Percentiles rank a stretch among this genome's conserved stretches.
phyloP scores from a whole-genome alignment of 2,888 invertebrate species.

The Petrolisthes manimaculis region DNA sequence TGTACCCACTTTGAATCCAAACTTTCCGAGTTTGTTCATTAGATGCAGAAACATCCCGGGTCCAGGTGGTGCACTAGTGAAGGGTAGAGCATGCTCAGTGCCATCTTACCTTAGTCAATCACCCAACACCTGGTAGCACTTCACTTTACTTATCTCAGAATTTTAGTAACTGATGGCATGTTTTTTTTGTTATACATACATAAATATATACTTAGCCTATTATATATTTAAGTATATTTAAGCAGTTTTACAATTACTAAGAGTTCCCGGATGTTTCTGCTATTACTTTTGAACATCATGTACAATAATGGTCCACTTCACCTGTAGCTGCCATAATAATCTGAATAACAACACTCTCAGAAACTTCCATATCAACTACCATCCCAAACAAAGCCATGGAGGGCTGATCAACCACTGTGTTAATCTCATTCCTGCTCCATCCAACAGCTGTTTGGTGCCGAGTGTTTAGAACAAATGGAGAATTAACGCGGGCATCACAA shows the following conservation, averaged over 20 bases:
- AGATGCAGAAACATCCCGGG: conserved; percentile 52
- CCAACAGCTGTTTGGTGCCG: no score
- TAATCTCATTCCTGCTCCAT: no score
- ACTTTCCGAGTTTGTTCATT: conserved; percentile 48
- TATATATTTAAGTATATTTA: conserved; percentile 13
- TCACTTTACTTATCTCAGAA: conserved; percentile 22
- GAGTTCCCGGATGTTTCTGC: conserved; percentile 43
- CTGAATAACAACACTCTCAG: no score
- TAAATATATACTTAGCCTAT: background rate
- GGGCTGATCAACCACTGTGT: no score
- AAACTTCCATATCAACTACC: no score
- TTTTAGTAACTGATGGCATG: conserved; percentile 32
- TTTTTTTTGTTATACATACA: background rate
- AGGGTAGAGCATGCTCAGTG: conserved; percentile 26
- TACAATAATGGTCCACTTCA: conserved; percentile 44
- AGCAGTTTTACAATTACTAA: conserved; percentile 12
- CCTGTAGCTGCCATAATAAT: conserved; percentile 32
- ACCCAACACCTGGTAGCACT: conserved; percentile 19
- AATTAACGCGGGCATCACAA: background rate
- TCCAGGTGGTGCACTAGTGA: conserved; percentile 13
- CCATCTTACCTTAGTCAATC: background rate
- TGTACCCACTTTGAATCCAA: conserved; percentile 42
- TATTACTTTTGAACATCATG: conserved; percentile 42
- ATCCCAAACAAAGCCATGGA: no score
- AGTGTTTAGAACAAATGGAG: no score